These are phyloP conservation scores for Steinernema khuongi DNA, from an alignment of 1,140 invertebrate genomes.

Conservation along the genomic window DNA sequence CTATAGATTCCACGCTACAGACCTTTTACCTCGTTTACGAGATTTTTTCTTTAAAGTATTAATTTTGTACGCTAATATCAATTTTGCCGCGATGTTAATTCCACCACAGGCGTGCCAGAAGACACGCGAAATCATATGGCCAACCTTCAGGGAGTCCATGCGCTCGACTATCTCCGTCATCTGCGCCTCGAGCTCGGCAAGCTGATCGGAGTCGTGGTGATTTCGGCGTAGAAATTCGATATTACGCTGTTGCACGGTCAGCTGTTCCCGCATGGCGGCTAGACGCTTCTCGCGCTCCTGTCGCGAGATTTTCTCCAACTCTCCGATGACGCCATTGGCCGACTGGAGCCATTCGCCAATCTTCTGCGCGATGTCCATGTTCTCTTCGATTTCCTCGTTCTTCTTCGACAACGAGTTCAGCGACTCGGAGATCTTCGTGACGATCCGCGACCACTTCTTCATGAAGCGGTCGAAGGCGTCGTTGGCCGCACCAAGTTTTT, in stretches of 20 bases:
- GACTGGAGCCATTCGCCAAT: constrained; percentile 43
- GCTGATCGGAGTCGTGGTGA: constrained; percentile 20
- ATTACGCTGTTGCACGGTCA: constrained; percentile 32
- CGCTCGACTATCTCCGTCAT: constrained; percentile 26
- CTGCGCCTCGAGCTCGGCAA: constrained; percentile 27
- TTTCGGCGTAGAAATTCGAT: constrained; percentile 22
- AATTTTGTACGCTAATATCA: no score
- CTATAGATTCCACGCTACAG: no score
- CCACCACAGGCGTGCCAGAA: no score
- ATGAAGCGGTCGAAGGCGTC: constrained; percentile 52
- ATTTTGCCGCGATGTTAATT: no score
- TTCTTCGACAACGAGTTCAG: constrained; percentile 46
- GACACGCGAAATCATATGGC: not conserved
- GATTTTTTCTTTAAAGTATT: no score
- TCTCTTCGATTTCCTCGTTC: constrained; percentile 37
- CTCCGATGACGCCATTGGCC: constrained; percentile 36
- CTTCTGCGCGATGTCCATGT: constrained; percentile 30
- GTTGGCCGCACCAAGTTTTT: constrained; percentile 46
- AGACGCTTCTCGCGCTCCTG: constrained; percentile 27
- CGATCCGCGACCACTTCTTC: constrained; percentile 37
- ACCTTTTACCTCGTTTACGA: no score
- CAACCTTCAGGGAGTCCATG: constrained; percentile 6
- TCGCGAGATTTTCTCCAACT: constrained; percentile 25
- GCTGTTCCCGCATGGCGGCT: constrained; percentile 28
- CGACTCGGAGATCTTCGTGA: constrained; percentile 46